Percentiles rank a stretch among this genome's conserved stretches.
These are phyloP conservation scores for Pampus argenteus DNA, from an alignment of 2,797 vertebrate genomes.

Conservation along the genomic window DNA sequence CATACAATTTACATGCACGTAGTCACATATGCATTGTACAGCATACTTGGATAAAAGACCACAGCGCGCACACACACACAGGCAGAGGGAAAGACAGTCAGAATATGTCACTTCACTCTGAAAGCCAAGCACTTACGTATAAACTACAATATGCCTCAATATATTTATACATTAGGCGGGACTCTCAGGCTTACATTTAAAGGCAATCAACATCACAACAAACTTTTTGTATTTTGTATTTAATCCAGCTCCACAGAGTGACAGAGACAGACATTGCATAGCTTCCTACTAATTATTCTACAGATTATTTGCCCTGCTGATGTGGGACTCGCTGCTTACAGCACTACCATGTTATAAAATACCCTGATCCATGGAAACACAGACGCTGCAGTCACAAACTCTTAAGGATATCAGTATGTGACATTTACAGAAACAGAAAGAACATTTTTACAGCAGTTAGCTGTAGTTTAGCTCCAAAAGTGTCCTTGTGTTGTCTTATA, in stretches of 20 bases:
- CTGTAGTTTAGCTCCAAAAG: conserved; percentile 9
- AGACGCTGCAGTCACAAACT: conserved; percentile 26
- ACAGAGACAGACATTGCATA: conserved; percentile 34
- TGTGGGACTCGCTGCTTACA: conserved; percentile 52
- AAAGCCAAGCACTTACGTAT: conserved; percentile 44
- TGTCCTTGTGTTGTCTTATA: not conserved
- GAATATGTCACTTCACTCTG: conserved; percentile 51
- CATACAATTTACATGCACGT: conserved; percentile 1
- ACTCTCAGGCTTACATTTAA: conserved; percentile 69
- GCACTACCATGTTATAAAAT: conserved; percentile 35
- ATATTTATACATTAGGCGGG: conserved; percentile 65
- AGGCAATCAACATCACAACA: conserved; percentile 54
- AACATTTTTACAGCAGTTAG: conserved; percentile 20
- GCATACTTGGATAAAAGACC: not conserved
- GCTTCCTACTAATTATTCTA: conserved; percentile 66
- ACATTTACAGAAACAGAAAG: conserved; percentile 56
- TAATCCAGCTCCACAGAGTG: conserved; percentile 43
- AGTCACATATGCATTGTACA: conserved; percentile 20
- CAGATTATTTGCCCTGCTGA: conserved; percentile 59
- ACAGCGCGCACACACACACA: not conserved
- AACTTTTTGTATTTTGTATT: conserved; percentile 60
- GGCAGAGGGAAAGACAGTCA: conserved; percentile 1
- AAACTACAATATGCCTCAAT: conserved; percentile 47
- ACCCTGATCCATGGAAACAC: conserved; percentile 31
- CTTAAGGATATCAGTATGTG: conserved; percentile 50